These are phyloP conservation scores for Pandemis cinnamomeana DNA, from an alignment of 2,888 invertebrate species.

Conservation along the genomic window DNA sequence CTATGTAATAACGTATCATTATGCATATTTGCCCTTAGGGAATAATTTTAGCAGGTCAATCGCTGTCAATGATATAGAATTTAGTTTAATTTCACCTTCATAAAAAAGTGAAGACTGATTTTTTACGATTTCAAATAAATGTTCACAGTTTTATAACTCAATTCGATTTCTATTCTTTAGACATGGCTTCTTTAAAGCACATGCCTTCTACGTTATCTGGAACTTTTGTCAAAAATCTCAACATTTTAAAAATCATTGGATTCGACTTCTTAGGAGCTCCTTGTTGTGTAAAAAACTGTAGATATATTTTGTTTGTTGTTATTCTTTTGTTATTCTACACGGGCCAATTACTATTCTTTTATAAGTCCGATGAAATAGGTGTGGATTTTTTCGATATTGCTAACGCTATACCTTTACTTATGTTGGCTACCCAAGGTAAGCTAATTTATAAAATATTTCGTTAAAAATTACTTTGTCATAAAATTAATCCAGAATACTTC, in stretches of 20 bases:
- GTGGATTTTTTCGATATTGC: conserved; percentile 47
- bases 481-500: too few relatives aligned
- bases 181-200: conserved; percentile 26
- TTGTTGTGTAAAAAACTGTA: conserved; percentile 35
- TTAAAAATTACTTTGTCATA: too few relatives aligned
- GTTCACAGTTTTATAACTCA: not conserved
- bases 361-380: conserved; percentile 42
- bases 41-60: not conserved
- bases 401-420: conserved; percentile 44
- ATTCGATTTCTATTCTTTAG: not conserved
- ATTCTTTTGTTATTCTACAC: conserved; percentile 39
- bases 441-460: not conserved
- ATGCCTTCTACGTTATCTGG: conserved; percentile 24
- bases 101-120: not conserved
- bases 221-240: conserved; percentile 46
- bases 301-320: conserved; percentile 30
- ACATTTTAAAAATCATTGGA: conserved; percentile 45
- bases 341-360: conserved; percentile 44
- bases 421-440: conserved; percentile 47
- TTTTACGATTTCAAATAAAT: not conserved
- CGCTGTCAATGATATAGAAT: not conserved
- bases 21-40: not conserved
- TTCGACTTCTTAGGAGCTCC: conserved; percentile 45
- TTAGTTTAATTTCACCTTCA: not conserved
- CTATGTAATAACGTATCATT: not conserved